Evolutionary conservation across 2,888 invertebrate genomes (phyloP).

Genomic region (Polia nebulosa): DNA sequence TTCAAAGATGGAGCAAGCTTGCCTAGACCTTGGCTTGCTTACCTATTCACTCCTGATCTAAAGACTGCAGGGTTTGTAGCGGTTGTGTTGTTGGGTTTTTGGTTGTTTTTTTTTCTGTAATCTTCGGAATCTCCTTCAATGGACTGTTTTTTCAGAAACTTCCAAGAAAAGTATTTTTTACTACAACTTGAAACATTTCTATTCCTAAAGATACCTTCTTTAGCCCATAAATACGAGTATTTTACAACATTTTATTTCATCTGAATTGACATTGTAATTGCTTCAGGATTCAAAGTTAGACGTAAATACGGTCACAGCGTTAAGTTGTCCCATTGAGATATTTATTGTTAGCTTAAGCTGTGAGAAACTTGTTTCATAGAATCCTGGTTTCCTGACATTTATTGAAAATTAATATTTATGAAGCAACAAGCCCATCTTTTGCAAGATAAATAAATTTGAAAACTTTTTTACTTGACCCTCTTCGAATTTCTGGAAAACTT

Average conservation of each 20-base stretch:
- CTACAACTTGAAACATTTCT: too few species aligned
- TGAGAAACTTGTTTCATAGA: conserved; percentile 6
- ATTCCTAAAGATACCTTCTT: neutral
- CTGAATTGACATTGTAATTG: conserved; percentile 6
- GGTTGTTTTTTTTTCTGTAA: neutral
- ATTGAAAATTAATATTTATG: conserved; percentile 20
- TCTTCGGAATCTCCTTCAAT: neutral
- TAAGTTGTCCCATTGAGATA: conserved; percentile 40
- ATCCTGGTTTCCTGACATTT: neutral
- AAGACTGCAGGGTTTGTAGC: too few species aligned
- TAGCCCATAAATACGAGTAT: conserved; percentile 2
- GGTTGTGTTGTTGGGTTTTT: neutral
- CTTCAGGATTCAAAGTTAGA: conserved; percentile 28
- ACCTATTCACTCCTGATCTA: too few species aligned
- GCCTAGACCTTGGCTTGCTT: too few species aligned
- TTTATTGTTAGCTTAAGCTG: conserved; percentile 32
- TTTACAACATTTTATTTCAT: neutral
- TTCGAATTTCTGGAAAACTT: neutral
- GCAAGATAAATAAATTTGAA: neutral
- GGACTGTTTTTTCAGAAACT: neutral
- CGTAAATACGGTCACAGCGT: conserved; percentile 28
- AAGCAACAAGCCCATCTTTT: neutral
- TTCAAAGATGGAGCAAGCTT: too few species aligned
- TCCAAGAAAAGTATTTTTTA: too few species aligned
- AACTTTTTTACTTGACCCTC: neutral